These are phyloP conservation scores for Adineta ricciae DNA, from an alignment of 2,888 invertebrate genomes.

Conservation along the genomic window DNA sequence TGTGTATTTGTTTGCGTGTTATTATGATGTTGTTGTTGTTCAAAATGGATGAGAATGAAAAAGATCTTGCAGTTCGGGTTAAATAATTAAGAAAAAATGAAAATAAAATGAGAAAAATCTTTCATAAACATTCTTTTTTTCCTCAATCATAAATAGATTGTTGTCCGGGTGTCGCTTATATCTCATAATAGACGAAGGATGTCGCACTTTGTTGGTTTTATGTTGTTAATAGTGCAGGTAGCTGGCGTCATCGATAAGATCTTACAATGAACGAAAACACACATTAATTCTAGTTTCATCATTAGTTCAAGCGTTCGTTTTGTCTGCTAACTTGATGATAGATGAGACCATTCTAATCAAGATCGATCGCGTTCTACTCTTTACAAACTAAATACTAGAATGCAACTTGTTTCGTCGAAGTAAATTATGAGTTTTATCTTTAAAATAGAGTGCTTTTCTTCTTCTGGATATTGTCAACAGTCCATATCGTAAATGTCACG, in stretches of 20 bases:
- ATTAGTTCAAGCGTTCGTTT: too few species aligned
- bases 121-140: neutral
- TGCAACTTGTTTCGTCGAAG: too few species aligned
- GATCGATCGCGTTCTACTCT: too few species aligned
- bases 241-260: neutral
- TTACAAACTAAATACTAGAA: too few species aligned
- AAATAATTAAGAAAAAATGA: neutral
- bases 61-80: neutral
- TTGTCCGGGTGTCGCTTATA: neutral
- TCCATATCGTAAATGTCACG: too few species aligned
- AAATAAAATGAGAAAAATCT: neutral
- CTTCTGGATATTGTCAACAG: too few species aligned
- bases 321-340: too few species aligned
- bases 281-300: too few species aligned
- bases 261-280: neutral
- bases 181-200: neutral
- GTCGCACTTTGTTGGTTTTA: conserved; percentile 1
- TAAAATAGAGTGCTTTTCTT: too few species aligned
- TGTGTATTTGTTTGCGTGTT: conserved; percentile 8
- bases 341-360: too few species aligned
- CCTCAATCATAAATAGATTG: neutral
- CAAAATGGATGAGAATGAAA: neutral
- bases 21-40: conserved; percentile 15
- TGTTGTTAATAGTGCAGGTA: neutral
- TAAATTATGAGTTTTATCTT: too few species aligned